phyloP scores from a whole-genome alignment of 2,888 invertebrate species.

The Busseola fusca region DNA sequence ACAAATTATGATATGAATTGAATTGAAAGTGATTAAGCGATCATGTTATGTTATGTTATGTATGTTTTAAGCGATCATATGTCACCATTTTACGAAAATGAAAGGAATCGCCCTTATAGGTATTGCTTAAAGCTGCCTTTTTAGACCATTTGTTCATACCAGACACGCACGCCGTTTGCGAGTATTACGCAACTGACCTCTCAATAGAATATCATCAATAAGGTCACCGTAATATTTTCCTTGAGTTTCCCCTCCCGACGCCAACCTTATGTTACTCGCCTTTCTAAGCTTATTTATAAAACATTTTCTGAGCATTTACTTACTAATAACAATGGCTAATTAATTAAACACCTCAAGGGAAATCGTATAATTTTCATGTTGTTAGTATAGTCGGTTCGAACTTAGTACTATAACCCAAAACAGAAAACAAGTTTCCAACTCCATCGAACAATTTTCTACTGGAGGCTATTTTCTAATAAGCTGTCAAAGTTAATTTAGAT shows the following conservation, averaged over 20 bases:
- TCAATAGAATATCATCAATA: too few species aligned
- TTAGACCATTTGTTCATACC: too few species aligned
- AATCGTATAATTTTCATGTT: slow-evolving; percentile 23
- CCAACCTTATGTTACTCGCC: neutral
- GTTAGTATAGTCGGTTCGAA: neutral
- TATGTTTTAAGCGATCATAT: too few species aligned
- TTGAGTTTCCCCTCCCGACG: neutral
- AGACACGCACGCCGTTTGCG: too few species aligned
- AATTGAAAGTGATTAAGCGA: too few species aligned
- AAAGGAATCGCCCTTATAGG: too few species aligned
- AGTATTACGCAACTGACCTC: too few species aligned
- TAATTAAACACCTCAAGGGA: slow-evolving; percentile 10
- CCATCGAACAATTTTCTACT: slow-evolving; percentile 36
- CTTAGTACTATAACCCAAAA: slow-evolving; percentile 4
- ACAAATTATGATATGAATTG: too few species aligned
- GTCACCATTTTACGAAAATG: too few species aligned
- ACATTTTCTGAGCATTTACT: neutral
- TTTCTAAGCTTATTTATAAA: neutral
- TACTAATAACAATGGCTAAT: neutral
- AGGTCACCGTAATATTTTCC: neutral
- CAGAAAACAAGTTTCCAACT: slow-evolving; percentile 38
- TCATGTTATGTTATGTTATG: too few species aligned
- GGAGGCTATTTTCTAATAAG: slow-evolving; percentile 29
- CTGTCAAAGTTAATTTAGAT: slow-evolving; percentile 23
- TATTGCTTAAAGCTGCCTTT: too few species aligned